Conservation (phyloP, 2,888 invertebrate genomes). For the Mayetiola destructor region DNA sequence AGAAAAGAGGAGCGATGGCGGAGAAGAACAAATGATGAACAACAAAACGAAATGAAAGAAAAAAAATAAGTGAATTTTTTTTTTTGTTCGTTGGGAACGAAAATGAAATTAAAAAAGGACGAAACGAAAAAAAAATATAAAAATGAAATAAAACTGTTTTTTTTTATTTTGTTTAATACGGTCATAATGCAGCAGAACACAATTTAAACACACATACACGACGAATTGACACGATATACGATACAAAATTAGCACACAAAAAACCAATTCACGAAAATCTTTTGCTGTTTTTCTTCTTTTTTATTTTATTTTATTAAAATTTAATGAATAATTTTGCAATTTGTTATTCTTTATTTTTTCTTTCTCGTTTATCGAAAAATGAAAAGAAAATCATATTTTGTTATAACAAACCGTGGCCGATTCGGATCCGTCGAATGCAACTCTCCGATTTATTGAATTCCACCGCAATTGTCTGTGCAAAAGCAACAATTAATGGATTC, state of each 20-base stretch:
- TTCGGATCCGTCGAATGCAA: too few relatives aligned
- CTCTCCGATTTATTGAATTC: too few relatives aligned
- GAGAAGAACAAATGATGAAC: background rate
- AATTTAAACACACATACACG: conserved; percentile 30
- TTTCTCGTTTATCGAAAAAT: background rate
- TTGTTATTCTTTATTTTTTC: conserved; percentile 5
- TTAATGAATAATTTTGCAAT: background rate
- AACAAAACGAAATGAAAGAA: background rate
- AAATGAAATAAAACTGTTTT: background rate
- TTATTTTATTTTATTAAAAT: conserved; percentile 3
- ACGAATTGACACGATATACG: conserved; percentile 26
- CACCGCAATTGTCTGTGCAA: too few relatives aligned
- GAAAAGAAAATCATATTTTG: too few relatives aligned
- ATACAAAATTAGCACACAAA: conserved; percentile 34
- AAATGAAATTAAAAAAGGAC: background rate
- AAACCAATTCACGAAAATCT: conserved; percentile 32
- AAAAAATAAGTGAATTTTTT: too few relatives aligned
- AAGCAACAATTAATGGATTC: too few relatives aligned
- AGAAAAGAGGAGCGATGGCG: background rate
- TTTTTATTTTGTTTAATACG: conserved; percentile 13
- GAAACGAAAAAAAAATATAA: background rate
- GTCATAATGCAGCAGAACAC: conserved; percentile 21
- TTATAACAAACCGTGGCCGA: too few relatives aligned
- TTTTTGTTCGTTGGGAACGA: too few relatives aligned
- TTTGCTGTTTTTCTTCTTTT: conserved; percentile 14